Base-by-base conservation (phyloP, 1,140 invertebrate genomes). In the Drosophila busckii region DNA sequence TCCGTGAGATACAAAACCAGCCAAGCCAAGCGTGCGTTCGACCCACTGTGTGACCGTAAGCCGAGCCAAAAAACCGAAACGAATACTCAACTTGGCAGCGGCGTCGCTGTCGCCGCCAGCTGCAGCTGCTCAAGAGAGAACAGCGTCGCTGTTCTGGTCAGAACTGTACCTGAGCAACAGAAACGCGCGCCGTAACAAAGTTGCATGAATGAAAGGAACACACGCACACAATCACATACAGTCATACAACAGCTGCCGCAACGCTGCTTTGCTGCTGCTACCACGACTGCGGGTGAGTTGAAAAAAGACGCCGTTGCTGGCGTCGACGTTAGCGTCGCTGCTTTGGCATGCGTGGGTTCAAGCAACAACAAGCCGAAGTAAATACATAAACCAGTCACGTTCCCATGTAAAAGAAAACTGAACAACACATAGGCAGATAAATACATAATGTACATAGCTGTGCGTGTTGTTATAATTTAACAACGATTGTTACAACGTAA, bases 101-200 rank as follows among this genome's bases (percentile, higher is more conserved):
- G n/a, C n/a, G 28, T 19, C 37, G 37, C 37, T 60, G 54, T 16
- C 45, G 54, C 45, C 50, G 56, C 12, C 40, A 54, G n/a, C n/a
- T n/a, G n/a, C n/a, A n/a, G n/a, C n/a, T n/a, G n/a, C n/a, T n/a
- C n/a, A n/a, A 32, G 15, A 10, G 13, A 4, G 13, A 37, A 56
- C 26, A 56, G 15, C 41, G 53, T 48, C 26, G 32, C 32, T 20
- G 42, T 28, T 38, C 31, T 28, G 22, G 42, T 31, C 61, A 64
- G 62, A 76, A 78, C 73, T 80, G 73, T 80, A 80, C 73, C 73
- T 78, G 73, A 78, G 69, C n/a, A n/a, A n/a, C n/a, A n/a, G n/a
- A n/a, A 68, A 73, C 69, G 50, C 49, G 49, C 50, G 56, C 56
- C 56, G 53, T 54, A 41, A 58, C 64, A 55, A 45, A 59, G 68